Evolutionary conservation across 2,113 vertebrate species (phyloP), one percentile per base, ranked within the genome.

Genomic region (Anolis sagrei): DNA sequence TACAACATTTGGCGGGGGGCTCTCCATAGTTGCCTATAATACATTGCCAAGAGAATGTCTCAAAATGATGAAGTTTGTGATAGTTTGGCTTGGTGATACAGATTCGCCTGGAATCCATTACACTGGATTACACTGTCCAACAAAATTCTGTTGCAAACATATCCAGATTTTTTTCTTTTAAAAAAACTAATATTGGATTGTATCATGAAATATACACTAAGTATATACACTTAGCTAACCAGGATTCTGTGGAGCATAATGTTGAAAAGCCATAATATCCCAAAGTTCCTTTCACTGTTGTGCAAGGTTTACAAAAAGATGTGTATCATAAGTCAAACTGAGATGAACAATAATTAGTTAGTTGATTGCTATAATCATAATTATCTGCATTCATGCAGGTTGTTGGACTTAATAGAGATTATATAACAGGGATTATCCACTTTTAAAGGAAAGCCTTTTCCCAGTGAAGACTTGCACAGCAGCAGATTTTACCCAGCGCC

Each of bases 81-180:
- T 13, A 14, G 19, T 16, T 25, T 27, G 48, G 18, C 10, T 58
- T 54, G 61, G 23, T 51, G 64, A 36, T 61, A 70, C 32, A 70
- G 39, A 2, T n/a, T 70, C 48, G 78, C n/a, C 49, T 79, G 76
- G 68, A 84, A 77, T 77, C 44, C 44, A 77, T 66, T 54, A 36
- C 7, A 49, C 27, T 19, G 49, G 39, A 14, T 36, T 29, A 9
- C 64, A 36, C 27, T 44, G 29, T 85, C 64, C 54, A 61, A 21
- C 25, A 16, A 21, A 25, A 73, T 58, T 54, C 32, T 34, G 34
- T 25, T 66, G 54, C 3, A 66, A 68, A 9, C 29, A 16, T n/a
- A 48, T 32, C 44, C 27, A 51, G 19, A 7, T 2, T 80, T 64
- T 9, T 29, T 29, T 44, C 39, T 70, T 72, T 36, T 21, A 34